Evolutionary conservation across 2,888 invertebrate genomes (phyloP).

Genomic region (Epiperipatus broadwayi): DNA sequence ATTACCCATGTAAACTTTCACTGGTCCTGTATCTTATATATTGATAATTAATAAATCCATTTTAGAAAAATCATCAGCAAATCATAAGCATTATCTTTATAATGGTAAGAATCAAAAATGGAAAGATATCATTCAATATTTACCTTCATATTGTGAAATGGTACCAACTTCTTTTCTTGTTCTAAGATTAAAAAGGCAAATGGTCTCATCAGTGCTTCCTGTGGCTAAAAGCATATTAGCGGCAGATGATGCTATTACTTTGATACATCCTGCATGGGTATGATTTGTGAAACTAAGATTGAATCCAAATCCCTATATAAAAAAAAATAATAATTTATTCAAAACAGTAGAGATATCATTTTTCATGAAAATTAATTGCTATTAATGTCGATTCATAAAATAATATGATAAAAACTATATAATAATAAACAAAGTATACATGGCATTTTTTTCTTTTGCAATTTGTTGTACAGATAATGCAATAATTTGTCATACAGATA

Average conservation of each 20-base stretch:
- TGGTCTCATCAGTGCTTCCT: constrained; percentile 71
- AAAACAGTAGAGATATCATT: background rate
- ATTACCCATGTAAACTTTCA: background rate
- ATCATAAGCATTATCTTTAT: background rate
- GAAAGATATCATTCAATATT: constrained; percentile 4
- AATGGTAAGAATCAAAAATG: background rate
- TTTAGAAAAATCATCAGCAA: too few relatives aligned
- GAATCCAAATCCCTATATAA: constrained; percentile 37
- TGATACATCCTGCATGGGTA: constrained; percentile 59
- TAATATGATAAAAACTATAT: too few relatives aligned
- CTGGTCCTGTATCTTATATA: background rate
- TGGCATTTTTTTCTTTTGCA: too few relatives aligned
- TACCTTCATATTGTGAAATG: constrained; percentile 57
- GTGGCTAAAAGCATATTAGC: constrained; percentile 56
- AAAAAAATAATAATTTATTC: constrained; percentile 13
- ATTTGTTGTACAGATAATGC: too few relatives aligned
- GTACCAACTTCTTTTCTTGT: constrained; percentile 55
- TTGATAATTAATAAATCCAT: constrained; percentile 3
- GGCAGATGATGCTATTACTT: constrained; percentile 47
- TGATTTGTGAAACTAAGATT: constrained; percentile 68
- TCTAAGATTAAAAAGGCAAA: constrained; percentile 62
- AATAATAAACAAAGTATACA: too few relatives aligned
- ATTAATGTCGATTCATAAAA: too few relatives aligned
- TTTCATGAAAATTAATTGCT: too few relatives aligned
- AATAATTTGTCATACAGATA: too few relatives aligned